Percentiles rank a stretch among this genome's conserved stretches.
Evolutionary conservation across 2,797 vertebrate species (phyloP).

Genomic region (Gobionotothen gibberifrons): DNA sequence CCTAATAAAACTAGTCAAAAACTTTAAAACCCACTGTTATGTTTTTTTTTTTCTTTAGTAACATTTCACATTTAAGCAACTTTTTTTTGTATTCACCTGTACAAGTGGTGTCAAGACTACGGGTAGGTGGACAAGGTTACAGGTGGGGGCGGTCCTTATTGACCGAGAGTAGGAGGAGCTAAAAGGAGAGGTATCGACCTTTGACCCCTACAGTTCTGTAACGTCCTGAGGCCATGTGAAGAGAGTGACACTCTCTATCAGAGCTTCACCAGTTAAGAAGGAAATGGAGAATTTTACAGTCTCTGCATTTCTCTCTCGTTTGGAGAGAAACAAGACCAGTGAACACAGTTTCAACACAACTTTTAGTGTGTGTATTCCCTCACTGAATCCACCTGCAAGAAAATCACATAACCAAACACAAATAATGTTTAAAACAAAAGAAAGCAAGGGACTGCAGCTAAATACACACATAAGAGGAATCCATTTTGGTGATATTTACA

Average conservation of each 20-base stretch:
- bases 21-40: constrained; percentile 89
- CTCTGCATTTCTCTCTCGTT: constrained; percentile 64
- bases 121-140: constrained; percentile 61
- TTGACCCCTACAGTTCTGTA: constrained; percentile 75
- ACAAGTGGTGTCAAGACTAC: constrained; percentile 81
- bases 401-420: constrained; percentile 77
- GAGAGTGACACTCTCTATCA: constrained; percentile 64
- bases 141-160: constrained; percentile 56
- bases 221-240: constrained; percentile 76
- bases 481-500: constrained; percentile 85
- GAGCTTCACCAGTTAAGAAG: constrained; percentile 54
- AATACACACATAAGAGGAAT: constrained; percentile 79
- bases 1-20: constrained; percentile 98
- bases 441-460: constrained; percentile 76
- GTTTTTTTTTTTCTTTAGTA: constrained; percentile 86
- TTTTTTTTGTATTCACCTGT: constrained; percentile 84
- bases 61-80: constrained; percentile 88
- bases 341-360: constrained; percentile 82
- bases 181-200: constrained; percentile 76
- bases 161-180: constrained; percentile 65
- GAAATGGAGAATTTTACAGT: constrained; percentile 67
- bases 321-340: constrained; percentile 73
- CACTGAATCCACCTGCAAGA: constrained; percentile 80
- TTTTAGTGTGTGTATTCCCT: constrained; percentile 85
- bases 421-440: constrained; percentile 55